Percentiles rank a stretch among this genome's conserved stretches.
Conservation (phyloP, 2,797 vertebrate species). For the Emys orbicularis region DNA sequence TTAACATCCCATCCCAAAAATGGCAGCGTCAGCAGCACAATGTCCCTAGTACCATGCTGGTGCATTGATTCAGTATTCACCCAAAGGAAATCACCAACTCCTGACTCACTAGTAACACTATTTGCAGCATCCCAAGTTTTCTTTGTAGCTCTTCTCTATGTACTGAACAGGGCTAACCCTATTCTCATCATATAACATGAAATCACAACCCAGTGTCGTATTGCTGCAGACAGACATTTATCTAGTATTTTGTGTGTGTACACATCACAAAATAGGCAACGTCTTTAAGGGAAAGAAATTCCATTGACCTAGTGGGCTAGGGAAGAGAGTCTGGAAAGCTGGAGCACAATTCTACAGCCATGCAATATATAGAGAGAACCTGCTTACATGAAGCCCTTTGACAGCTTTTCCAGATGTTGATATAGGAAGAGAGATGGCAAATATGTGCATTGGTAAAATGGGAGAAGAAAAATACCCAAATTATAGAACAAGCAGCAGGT, state of each 20-base stretch:
- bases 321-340: not conserved
- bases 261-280: not conserved
- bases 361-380: not conserved
- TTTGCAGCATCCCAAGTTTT: not conserved
- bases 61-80: not conserved
- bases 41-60: not conserved
- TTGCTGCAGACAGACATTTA: not conserved
- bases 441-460: not conserved
- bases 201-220: not conserved
- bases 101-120: not conserved
- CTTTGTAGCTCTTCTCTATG: not conserved
- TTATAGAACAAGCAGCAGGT: not conserved
- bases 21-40: not conserved
- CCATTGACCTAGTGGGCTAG: not conserved
- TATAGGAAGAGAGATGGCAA: not conserved
- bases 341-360: not conserved
- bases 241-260: not conserved
- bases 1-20: not conserved
- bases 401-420: not conserved
- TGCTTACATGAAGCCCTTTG: not conserved
- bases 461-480: not conserved
- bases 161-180: not conserved
- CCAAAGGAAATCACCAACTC: slow-evolving; percentile 1
- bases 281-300: not conserved
- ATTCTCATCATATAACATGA: not conserved